Conservation (phyloP, 2,113 vertebrate genomes). For the Sapajus apella region DNA sequence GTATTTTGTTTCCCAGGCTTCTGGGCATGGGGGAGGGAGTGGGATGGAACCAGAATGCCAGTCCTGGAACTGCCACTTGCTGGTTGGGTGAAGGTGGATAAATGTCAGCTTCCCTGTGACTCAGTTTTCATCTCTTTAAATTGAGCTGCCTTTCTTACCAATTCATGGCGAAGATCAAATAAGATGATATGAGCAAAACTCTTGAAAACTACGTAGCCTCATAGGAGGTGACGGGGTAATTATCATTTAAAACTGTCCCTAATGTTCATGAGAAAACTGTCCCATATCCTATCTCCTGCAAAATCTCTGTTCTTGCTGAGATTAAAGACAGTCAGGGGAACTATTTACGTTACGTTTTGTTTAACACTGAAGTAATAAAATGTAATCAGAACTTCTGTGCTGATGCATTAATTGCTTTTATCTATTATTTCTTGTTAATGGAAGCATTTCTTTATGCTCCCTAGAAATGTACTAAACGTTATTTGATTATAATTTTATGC, state of each 20-base stretch:
- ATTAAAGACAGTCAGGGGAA: neutral
- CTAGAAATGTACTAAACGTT: neutral
- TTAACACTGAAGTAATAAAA: neutral
- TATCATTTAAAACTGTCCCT: neutral
- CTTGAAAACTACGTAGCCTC: neutral
- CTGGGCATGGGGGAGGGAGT: neutral
- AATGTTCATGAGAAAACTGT: neutral
- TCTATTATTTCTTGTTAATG: neutral
- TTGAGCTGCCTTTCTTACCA: conserved; percentile 1
- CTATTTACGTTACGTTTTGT: neutral
- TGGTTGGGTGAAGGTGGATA: neutral
- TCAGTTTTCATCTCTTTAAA: neutral
- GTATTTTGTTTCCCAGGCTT: neutral
- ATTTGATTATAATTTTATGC: conserved; percentile 18
- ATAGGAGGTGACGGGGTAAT: neutral
- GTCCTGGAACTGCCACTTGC: neutral
- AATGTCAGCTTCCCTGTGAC: neutral
- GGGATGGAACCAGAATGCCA: neutral
- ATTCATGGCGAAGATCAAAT: neutral
- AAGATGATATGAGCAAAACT: neutral
- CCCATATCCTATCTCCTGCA: neutral
- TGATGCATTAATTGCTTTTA: conserved; percentile 11
- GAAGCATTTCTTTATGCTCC: neutral
- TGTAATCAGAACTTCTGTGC: neutral
- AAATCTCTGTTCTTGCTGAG: neutral